These are phyloP conservation scores for Steatornis caripensis DNA, from an alignment of 2,113 vertebrate species.

Conservation along the genomic window DNA sequence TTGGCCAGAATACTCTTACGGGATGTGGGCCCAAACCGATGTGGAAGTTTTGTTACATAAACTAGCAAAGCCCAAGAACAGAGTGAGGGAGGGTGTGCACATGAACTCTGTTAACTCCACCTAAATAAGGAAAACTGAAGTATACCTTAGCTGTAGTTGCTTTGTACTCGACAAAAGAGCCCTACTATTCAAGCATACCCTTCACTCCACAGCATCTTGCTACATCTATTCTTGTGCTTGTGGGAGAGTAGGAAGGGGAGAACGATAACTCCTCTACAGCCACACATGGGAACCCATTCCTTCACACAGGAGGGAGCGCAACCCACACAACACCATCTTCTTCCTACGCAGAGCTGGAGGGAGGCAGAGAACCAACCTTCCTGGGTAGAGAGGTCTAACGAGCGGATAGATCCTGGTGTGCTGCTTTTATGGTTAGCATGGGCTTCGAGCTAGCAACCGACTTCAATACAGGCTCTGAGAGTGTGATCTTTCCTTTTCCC, in stretches of 20 bases:
- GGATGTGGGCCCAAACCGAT: not conserved
- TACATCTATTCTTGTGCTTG: not conserved
- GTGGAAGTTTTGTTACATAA: not conserved
- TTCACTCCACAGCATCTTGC: not conserved
- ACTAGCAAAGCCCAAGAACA: not conserved
- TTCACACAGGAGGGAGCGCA: rapidly evolving
- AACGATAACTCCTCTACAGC: not conserved
- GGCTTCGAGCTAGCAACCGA: not conserved
- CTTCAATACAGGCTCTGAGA: rapidly evolving
- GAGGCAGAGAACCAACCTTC: not conserved
- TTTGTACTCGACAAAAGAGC: not conserved
- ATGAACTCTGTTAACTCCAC: not conserved
- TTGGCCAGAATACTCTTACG: not conserved
- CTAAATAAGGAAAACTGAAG: not conserved
- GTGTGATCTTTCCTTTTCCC: not conserved
- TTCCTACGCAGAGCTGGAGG: not conserved
- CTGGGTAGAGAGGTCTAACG: not conserved
- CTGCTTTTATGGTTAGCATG: rapidly evolving
- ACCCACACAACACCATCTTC: not conserved
- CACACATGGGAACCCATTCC: not conserved
- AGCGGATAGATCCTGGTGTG: not conserved
- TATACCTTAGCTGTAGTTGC: not conserved
- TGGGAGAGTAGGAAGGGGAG: not conserved
- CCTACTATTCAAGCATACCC: not conserved
- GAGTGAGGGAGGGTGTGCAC: not conserved